Conservation (phyloP, 53 echinoderm and acorn worm genomes). For the Temnopleurus reevesii region DNA sequence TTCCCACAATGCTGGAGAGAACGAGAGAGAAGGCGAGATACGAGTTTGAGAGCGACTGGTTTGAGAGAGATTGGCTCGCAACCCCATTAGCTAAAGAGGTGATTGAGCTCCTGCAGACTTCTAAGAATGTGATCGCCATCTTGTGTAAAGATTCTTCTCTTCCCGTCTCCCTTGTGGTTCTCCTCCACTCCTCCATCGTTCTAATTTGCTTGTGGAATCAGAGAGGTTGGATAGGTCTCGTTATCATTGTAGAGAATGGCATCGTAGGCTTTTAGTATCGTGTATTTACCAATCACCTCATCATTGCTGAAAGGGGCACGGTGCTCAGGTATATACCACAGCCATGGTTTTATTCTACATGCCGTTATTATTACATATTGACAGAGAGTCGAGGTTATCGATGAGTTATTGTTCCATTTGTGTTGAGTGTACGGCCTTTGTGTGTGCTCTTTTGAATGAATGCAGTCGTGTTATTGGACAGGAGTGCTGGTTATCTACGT, state of each 20-base stretch:
- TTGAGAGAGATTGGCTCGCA: not conserved
- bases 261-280: not conserved
- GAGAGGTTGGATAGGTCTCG: not conserved
- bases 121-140: slow-evolving; percentile 26
- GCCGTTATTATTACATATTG: slow-evolving; percentile 29
- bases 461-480: not conserved
- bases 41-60: not conserved
- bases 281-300: slow-evolving; percentile 24
- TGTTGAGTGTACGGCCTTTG: slow-evolving; percentile 21
- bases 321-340: slow-evolving; percentile 17
- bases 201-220: not conserved
- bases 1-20: not conserved
- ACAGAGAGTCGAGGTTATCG: slow-evolving; percentile 24
- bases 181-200: not conserved
- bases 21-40: not conserved
- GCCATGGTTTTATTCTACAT: not conserved
- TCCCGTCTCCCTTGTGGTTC: not conserved
- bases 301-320: not conserved
- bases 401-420: slow-evolving; percentile 18
- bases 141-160: slow-evolving; percentile 10
- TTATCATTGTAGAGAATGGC: not conserved
- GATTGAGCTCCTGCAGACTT: slow-evolving; percentile 35
- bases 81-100: slow-evolving; percentile 8
- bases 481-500: not conserved
- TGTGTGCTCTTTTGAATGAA: not conserved